phyloP scores from a whole-genome alignment of 2,888 invertebrate species.

The Nineta flava region DNA sequence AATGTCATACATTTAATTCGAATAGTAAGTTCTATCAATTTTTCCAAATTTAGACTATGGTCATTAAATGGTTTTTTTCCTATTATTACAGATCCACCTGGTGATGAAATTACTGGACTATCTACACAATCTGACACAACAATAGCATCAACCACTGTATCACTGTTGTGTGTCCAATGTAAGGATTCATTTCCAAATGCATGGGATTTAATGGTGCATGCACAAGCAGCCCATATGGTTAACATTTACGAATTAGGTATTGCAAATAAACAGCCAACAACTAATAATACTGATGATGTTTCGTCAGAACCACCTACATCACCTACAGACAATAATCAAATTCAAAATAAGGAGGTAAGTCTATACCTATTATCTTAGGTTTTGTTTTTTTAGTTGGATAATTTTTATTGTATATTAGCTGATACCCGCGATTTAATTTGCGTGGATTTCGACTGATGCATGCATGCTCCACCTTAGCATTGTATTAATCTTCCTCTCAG shows the following conservation, averaged over 20 bases:
- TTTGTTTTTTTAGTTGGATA: too few species aligned
- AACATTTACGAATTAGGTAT: conserved; percentile 48
- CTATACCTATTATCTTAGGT: too few species aligned
- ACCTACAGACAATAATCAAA: not conserved
- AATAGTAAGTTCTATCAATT: conserved; percentile 27
- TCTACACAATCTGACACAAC: not conserved
- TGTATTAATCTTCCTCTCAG: too few species aligned
- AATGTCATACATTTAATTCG: conserved; percentile 40
- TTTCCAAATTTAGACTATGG: not conserved
- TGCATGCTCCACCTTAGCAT: too few species aligned
- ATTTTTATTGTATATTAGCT: too few species aligned
- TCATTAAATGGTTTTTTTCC: not conserved
- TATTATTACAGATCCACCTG: conserved; percentile 5
- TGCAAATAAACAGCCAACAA: conserved; percentile 5
- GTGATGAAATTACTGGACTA: not conserved
- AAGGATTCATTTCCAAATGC: conserved; percentile 48
- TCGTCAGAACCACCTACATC: not conserved
- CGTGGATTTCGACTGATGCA: too few species aligned
- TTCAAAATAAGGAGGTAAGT: conserved; percentile 4
- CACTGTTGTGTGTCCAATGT: conserved; percentile 47
- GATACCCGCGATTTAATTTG: too few species aligned
- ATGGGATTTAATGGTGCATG: conserved; percentile 56
- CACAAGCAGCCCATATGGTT: conserved; percentile 51
- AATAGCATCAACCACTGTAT: conserved; percentile 23
- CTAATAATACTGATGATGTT: not conserved